Conservation (phyloP, 2,888 invertebrate species). For the Xiphydria camelus region DNA sequence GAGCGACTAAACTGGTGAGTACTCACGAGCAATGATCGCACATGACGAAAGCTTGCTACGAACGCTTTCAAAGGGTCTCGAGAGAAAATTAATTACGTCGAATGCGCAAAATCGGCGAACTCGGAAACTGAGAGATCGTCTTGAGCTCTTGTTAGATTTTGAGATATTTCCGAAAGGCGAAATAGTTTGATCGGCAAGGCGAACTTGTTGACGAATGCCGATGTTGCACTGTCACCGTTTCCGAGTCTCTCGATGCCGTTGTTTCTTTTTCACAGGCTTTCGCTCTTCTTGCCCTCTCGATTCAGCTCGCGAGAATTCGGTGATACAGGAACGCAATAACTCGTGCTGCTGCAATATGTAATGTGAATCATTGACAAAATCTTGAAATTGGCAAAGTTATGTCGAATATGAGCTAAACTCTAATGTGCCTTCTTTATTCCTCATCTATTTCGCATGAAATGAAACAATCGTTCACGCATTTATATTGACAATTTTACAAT, state of each 20-base stretch:
- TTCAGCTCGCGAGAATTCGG: not conserved
- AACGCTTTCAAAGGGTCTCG: too few species aligned
- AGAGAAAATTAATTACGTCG: too few species aligned
- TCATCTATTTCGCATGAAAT: too few species aligned
- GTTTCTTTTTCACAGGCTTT: too few species aligned
- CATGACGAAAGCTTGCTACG: constrained; percentile 28
- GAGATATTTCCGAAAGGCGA: not conserved
- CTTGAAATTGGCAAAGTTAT: too few species aligned
- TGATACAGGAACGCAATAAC: too few species aligned
- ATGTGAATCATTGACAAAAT: too few species aligned
- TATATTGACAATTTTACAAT: too few species aligned
- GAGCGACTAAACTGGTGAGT: not conserved
- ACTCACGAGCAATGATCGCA: constrained; percentile 48
- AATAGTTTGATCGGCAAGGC: not conserved
- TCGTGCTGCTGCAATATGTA: too few species aligned
- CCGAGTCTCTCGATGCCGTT: constrained; percentile 2
- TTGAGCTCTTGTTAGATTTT: not conserved
- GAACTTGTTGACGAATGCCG: constrained; percentile 14
- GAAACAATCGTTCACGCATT: too few species aligned
- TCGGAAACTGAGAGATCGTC: not conserved
- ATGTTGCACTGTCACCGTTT: constrained; percentile 12
- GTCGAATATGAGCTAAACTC: too few species aligned
- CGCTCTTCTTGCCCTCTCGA: constrained; percentile 1
- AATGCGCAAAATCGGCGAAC: not conserved
- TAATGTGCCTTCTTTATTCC: too few species aligned